phyloP scores from a whole-genome alignment of 2,888 invertebrate genomes.

The Reticulitermes lucifugus region DNA sequence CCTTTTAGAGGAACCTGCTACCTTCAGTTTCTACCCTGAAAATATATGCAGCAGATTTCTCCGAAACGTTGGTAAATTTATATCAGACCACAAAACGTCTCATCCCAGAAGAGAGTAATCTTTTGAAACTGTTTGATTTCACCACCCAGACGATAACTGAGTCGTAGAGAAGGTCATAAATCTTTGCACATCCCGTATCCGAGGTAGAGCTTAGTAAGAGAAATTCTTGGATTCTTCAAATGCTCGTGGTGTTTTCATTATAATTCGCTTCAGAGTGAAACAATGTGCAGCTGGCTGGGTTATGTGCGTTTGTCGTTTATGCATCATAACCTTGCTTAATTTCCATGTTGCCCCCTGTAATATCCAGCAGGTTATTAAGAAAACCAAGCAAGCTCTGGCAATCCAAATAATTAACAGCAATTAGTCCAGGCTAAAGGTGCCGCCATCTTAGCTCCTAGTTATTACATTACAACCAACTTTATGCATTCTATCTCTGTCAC shows the following conservation, averaged over 20 bases:
- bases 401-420: constrained; percentile 21
- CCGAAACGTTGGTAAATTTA: too few species aligned
- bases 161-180: too few species aligned
- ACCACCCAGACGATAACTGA: too few species aligned
- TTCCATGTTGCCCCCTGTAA: not conserved
- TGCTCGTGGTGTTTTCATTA: not conserved
- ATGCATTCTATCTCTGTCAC: not conserved
- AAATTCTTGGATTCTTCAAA: too few species aligned
- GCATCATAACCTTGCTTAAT: constrained; percentile 7
- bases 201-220: too few species aligned
- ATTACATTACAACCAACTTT: constrained; percentile 16
- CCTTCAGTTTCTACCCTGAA: too few species aligned
- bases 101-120: too few species aligned
- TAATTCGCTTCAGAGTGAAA: not conserved
- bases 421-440: constrained; percentile 8
- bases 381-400: constrained; percentile 4
- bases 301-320: constrained; percentile 12
- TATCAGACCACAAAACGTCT: too few species aligned
- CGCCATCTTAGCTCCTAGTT: constrained; percentile 9
- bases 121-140: too few species aligned
- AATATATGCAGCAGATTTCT: too few species aligned
- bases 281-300: not conserved
- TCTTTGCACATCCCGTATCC: too few species aligned
- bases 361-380: constrained; percentile 4
- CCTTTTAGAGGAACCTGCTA: too few species aligned